Evolutionary conservation across 2,797 vertebrate genomes (phyloP), one percentile per base, ranked within the genome.

Genomic region (Craterocephalus amniculus): DNA sequence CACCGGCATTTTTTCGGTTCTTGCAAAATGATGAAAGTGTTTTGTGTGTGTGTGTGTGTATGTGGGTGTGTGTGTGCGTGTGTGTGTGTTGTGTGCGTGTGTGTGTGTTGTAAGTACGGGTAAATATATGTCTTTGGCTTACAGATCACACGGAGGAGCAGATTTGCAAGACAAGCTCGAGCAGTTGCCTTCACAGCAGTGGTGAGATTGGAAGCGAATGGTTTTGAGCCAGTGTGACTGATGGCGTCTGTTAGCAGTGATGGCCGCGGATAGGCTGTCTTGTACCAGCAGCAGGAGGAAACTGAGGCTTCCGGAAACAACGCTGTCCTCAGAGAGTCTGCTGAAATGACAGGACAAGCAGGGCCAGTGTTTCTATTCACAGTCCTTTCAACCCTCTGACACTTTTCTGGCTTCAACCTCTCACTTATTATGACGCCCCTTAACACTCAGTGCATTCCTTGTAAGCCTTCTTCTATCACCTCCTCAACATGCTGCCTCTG

Each of bases 121-220:
- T 83, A 87, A 92, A 91, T 91, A 85, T 85, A 81, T 85, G 87
- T 83, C 81, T 86, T 79, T 45, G 76, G 78, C 85, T 89, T 65
- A 74, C 80, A 49, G 84, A 92, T 86, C 88, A 91, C 89, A 90
- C 61, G 67, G 89, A 88, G 85, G 72, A 90, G 87, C 88, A 90
- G 91, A 92, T 93, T 92, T 93, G 87, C 67, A 89, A 92, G 91
- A 89, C 86, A 86, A 86, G 89, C 87, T 78, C 6, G 76, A 92
- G 86, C 92, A 92, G 91, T 92, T 90, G 89, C 87, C 85, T 90
- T 91, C 91, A 87, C 91, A 91, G 90, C 90, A 86, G 87, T 89
- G 85, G 88, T 86, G 91, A 89, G 90, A 92, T 90, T 88, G 86
- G 86, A 87, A 81, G 81, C 68, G 36, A 89, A 84, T 58, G 86